Evolutionary conservation across 30 jellyfish, hydroid and myxozoan species (phyloP), one percentile per base, ranked within the genome.

Genomic region (Morbakka virulenta): DNA sequence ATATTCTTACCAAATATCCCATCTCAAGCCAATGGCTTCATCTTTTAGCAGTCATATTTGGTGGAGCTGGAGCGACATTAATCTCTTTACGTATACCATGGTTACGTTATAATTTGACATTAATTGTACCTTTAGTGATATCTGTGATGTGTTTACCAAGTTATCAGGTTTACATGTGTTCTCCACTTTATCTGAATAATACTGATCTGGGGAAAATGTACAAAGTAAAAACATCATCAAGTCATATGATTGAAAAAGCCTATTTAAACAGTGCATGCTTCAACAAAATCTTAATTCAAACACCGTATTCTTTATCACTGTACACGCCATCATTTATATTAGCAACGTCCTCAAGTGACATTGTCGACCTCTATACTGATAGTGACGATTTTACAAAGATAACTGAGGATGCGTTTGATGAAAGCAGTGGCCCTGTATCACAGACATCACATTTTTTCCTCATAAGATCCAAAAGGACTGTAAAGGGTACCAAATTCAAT

Each of bases 121-220:
- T 41, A 6, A 17, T 41, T 9, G 17, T 41, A 6, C 57, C 57
- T 17, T 9, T 41, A 9, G 57, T 17, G 9, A 17, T 17, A 9
- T 9, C 57, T 34, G 75, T 82, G 28, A 51, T 82, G 12, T 52
- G 69, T 50, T 26, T 82, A n/a, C 94, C 94, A 36, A 52, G 86
- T 24, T 62, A 51, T 0, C 94, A 82, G 30, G 86, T 82, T 3
- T 82, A 34, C 77, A 70, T 32, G 64, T 82, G 94, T 75, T 82
- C 94, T 24, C 94, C 94, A 3, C 13, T 82, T 23, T 76, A 75
- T 26, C 48, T 82, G 67, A 41, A 69, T 30, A 82, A 82, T 50
- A 50, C 80, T 1, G 76, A 82, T 21, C 57, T 82, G 9, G 94
- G 94, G n/a, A 82, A 51, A 30, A 2, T 57, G 75, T 32, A 69